Conservation (phyloP, 2,888 invertebrate species). For the Patella caerulea region DNA sequence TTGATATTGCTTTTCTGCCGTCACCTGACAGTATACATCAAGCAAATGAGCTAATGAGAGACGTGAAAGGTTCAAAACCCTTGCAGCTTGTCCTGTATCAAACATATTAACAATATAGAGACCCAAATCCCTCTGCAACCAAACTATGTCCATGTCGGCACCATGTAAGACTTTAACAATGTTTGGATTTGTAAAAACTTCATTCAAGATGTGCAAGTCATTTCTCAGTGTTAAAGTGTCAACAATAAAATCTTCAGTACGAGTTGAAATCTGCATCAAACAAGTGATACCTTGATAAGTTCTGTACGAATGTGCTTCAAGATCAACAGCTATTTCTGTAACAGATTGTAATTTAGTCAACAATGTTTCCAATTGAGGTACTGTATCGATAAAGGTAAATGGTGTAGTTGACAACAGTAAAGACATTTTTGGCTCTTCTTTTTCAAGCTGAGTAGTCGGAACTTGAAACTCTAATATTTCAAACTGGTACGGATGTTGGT, state of each 20-base stretch:
- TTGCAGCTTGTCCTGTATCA: slow-evolving; percentile 92
- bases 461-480: slow-evolving; percentile 85
- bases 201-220: slow-evolving; percentile 86
- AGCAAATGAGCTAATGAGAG: slow-evolving; percentile 84
- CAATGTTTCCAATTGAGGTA: slow-evolving; percentile 78
- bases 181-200: slow-evolving; percentile 89
- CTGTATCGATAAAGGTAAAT: slow-evolving; percentile 80
- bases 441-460: slow-evolving; percentile 73
- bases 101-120: slow-evolving; percentile 97
- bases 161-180: slow-evolving; percentile 96
- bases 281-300: slow-evolving; percentile 95
- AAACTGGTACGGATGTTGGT: slow-evolving; percentile 89
- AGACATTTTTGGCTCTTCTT: slow-evolving; percentile 70
- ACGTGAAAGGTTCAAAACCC: slow-evolving; percentile 79
- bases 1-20: slow-evolving; percentile 91
- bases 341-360: slow-evolving; percentile 79
- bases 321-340: slow-evolving; percentile 88
- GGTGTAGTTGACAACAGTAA: slow-evolving; percentile 78
- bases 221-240: slow-evolving; percentile 89
- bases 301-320: slow-evolving; percentile 91
- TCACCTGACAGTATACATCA: slow-evolving; percentile 82
- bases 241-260: slow-evolving; percentile 86
- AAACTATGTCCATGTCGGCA: slow-evolving; percentile 87
- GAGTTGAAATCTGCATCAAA: slow-evolving; percentile 91
- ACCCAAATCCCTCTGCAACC: slow-evolving; percentile 96